Evolutionary conservation across 2,113 vertebrate genomes (phyloP).

Genomic region (pig (Sus scrofa)): DNA sequence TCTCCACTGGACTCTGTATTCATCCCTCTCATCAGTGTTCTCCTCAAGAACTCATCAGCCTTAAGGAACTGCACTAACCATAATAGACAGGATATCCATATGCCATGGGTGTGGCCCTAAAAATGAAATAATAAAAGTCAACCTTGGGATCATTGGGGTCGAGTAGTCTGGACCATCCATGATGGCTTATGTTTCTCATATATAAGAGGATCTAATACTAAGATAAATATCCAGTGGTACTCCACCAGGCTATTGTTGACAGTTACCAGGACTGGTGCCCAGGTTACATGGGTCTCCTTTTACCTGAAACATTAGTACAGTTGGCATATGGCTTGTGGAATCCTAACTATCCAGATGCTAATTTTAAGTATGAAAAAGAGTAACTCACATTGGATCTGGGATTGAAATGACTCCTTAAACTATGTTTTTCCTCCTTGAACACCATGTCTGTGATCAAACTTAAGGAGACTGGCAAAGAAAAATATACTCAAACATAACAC

Average conservation of each 20-base stretch:
- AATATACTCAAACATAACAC: neutral
- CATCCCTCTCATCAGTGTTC: neutral
- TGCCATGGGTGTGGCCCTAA: too few species aligned
- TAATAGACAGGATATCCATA: neutral
- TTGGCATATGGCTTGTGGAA: neutral
- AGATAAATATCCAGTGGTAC: neutral
- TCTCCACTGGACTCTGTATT: neutral
- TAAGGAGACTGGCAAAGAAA: neutral
- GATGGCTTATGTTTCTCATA: neutral
- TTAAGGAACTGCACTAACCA: neutral
- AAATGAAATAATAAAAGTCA: neutral
- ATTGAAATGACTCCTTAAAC: constrained; percentile 1
- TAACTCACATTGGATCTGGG: neutral
- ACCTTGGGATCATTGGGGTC: neutral
- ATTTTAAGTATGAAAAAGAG: constrained; percentile 18
- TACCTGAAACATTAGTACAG: neutral
- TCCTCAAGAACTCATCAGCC: neutral
- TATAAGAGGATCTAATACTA: neutral
- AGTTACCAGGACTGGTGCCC: neutral
- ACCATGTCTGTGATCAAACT: neutral
- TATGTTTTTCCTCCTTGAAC: neutral
- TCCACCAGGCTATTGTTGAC: neutral
- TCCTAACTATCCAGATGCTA: neutral
- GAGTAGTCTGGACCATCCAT: neutral
- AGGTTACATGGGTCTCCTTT: neutral